These are phyloP conservation scores for Caenorhabditis virilis DNA, from an alignment of 2,888 invertebrate species.

Conservation along the genomic window DNA sequence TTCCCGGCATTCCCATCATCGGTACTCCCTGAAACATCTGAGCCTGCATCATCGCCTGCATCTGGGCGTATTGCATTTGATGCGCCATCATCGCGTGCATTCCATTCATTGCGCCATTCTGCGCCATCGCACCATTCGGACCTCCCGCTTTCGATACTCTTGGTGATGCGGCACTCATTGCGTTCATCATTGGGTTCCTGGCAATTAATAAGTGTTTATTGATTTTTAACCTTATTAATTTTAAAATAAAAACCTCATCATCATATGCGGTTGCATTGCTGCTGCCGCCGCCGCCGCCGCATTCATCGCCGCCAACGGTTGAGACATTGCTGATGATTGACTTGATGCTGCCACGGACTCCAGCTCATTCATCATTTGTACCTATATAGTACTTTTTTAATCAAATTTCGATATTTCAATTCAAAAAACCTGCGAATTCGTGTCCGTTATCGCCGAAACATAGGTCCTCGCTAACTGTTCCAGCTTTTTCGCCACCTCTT, in stretches of 20 bases:
- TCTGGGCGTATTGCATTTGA: conserved; percentile 10
- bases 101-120: conserved; percentile 5
- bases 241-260: conserved; percentile 23
- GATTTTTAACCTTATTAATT: not conserved
- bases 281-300: conserved; percentile 9
- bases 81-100: conserved; percentile 23
- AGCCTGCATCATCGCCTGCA: conserved; percentile 23
- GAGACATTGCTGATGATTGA: not conserved
- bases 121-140: conserved; percentile 20
- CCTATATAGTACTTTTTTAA: too few relatives aligned
- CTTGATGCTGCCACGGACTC: not conserved
- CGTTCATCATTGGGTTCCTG: conserved; percentile 31
- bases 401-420: too few relatives aligned
- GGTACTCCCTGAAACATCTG: conserved; percentile 18
- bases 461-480: conserved; percentile 11
- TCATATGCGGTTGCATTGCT: conserved; percentile 32
- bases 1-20: conserved; percentile 30
- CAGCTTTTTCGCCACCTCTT: conserved; percentile 17
- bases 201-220: not conserved
- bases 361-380: conserved; percentile 19
- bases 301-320: conserved; percentile 10
- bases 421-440: conserved; percentile 2
- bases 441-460: conserved; percentile 8
- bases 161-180: conserved; percentile 16
- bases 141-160: conserved; percentile 25